Base-by-base conservation (phyloP, 2,113 vertebrate genomes). In the Oncorhynchus masou region DNA sequence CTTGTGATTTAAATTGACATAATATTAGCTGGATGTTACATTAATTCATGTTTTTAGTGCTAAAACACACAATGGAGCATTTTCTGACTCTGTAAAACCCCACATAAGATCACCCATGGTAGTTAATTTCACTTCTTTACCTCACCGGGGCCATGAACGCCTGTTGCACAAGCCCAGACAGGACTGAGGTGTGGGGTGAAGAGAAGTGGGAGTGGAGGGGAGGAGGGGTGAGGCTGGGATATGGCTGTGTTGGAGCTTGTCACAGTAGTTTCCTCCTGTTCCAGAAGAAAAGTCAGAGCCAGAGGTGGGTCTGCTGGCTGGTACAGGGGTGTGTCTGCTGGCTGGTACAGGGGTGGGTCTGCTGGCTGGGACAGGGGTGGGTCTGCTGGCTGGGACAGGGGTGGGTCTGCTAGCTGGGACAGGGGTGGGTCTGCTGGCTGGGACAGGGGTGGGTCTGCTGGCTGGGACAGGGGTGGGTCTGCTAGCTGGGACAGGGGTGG, bases 231-330 rank as follows among this genome's bases (percentile, higher is more conserved):
- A 27, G 27, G 71, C 66, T 73, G 75, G 68, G 73, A 48, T 62
- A 45, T 22, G n/a, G 15, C 25, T 81, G 68, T 81, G 79, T 74
- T 85, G 87, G 82, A 86, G 81, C 86, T 74, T 81, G 79, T 89
- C 85, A 83, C 83, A 39, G 84, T 75, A 67, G 68, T 79, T 88
- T 86, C 83, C 80, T 79, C 77, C 71, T n/a, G 57, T 29, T n/a
- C 66, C 70, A 9, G 68, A 70, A n/a, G 49, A 81, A 64, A 83
- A 25, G 75, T 25, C 67, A 27, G 59, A 24, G 34, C 7, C 25
- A 25, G 65, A 2, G 24, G 29, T 7, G 5, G 19, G 24, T 24
- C 64, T 15, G 49, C 13, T 51, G 49, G 49, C 13, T 51, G 49
- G 49, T 12, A 51, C 13, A 49, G 48, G 49, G 49, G 11, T 3